Evolutionary conservation across 2,113 vertebrate species (phyloP).

Genomic region (Pterocles orientalis): DNA sequence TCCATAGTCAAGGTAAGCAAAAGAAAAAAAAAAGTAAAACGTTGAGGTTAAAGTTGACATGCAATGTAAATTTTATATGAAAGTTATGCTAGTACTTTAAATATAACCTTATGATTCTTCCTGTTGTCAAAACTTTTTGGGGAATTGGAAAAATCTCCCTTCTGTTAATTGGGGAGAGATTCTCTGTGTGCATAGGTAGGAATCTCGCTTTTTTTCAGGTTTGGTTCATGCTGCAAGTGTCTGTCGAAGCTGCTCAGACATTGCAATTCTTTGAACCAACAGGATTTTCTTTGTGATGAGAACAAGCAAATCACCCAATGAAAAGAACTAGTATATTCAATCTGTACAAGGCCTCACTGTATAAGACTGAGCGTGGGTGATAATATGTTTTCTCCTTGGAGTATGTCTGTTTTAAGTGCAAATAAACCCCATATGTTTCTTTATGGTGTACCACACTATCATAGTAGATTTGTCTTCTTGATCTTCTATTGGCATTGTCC

Average conservation of each 20-base stretch:
- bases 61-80: not conserved
- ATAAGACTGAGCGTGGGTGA: not conserved
- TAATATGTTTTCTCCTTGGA: not conserved
- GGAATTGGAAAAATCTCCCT: not conserved
- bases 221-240: not conserved
- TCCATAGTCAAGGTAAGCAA: not conserved
- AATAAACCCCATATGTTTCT: not conserved
- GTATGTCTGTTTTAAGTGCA: not conserved
- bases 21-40: not conserved
- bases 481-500: not conserved
- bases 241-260: not conserved
- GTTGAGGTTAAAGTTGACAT: not conserved
- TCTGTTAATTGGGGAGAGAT: not conserved
- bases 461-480: not conserved
- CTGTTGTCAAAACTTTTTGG: not conserved
- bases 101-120: not conserved
- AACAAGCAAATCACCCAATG: not conserved
- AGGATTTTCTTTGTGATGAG: not conserved
- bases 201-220: not conserved
- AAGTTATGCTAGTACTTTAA: not conserved
- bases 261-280: not conserved
- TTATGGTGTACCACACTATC: not conserved
- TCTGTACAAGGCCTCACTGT: not conserved
- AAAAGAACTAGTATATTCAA: not conserved
- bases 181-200: not conserved